Evolutionary conservation across 2,113 vertebrate genomes (phyloP), one percentile per base, ranked within the genome.

Genomic region (Boulengerochromis microlepis): DNA sequence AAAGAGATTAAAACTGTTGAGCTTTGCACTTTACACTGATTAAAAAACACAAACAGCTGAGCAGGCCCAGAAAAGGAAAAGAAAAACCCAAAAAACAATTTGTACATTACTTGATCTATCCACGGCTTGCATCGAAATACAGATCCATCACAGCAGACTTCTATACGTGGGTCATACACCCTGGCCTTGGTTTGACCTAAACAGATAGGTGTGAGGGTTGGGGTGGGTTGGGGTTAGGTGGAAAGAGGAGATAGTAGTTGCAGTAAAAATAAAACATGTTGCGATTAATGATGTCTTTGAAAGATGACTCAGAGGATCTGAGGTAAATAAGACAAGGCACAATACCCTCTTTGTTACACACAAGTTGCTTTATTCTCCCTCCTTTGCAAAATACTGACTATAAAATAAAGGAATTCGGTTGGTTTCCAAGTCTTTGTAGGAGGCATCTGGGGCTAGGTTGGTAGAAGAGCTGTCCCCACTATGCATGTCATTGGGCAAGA

Each of bases 81-180:
- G 29, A 29, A 50, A 50, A 76, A n/a, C 31, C 61, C 6, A 8
- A 12, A 76, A 47, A 47, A 19, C 24, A 35, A 31, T 24, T 33
- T 42, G 33, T 31, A 24, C 9, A 50, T 92, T 94, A 94, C 91
- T 53, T 88, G 61, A 85, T 89, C 13, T 5, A 1, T 47, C 47
- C 13, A 15, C 3, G 19, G 29, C 6, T 6, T 78, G 53, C 6
- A 2, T 22, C 3, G 15, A 24, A 56, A 84, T 2, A 90, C 7
- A 8, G 5, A 29, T 31, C 86, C 83, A n/a, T 80, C 81, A 35
- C 82, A 87, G 86, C 76, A 87, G 71, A 74, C 2, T 1, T 88
- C 45, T 7, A 33, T 42, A 1, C 1, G 1, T 19, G 86, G 74
- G 50, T 88, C 8, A 16, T 64, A 83, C 40, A 88, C 56, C 10